phyloP scores from a whole-genome alignment of 1,140 invertebrate genomes.

The Drosophila kanapiae region DNA sequence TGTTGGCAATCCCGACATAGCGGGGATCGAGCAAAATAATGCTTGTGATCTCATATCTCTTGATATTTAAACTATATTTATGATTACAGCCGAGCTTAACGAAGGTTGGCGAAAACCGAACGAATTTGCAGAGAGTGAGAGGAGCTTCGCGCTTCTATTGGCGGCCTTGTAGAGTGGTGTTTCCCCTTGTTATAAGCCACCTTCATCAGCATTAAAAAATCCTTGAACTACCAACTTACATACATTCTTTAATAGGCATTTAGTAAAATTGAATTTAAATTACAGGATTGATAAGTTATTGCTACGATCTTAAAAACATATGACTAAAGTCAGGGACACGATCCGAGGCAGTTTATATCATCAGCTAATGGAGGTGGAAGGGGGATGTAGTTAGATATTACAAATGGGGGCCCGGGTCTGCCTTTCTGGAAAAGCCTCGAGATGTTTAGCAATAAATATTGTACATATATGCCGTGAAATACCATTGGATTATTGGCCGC shows the following conservation, averaged over 20 bases:
- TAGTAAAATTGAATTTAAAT: slow-evolving; percentile 10
- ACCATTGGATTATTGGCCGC: slow-evolving; percentile 33
- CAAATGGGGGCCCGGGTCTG: no score
- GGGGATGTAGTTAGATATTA: slow-evolving; percentile 2
- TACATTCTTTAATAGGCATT: slow-evolving; percentile 24
- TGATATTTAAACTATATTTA: no score
- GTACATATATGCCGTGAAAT: slow-evolving; percentile 30
- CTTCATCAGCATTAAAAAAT: background rate
- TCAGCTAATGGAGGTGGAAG: slow-evolving; percentile 30
- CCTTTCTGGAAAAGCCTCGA: slow-evolving; percentile 33
- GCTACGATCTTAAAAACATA: background rate
- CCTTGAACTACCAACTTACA: background rate
- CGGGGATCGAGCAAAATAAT: no score
- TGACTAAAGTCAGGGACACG: slow-evolving; percentile 14
- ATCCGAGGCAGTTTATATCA: slow-evolving; percentile 30
- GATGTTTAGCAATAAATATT: slow-evolving; percentile 17
- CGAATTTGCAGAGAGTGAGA: no score
- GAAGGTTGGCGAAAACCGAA: no score
- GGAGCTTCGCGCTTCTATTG: no score
- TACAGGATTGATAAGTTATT: slow-evolving; percentile 5
- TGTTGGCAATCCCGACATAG: no score
- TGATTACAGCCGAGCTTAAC: no score
- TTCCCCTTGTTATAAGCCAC: no score
- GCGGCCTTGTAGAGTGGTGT: no score
- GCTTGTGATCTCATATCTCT: no score